Evolutionary conservation across 2,113 vertebrate species (phyloP), one percentile per base, ranked within the genome.

Genomic region (Xiphorhynchus elegans): DNA sequence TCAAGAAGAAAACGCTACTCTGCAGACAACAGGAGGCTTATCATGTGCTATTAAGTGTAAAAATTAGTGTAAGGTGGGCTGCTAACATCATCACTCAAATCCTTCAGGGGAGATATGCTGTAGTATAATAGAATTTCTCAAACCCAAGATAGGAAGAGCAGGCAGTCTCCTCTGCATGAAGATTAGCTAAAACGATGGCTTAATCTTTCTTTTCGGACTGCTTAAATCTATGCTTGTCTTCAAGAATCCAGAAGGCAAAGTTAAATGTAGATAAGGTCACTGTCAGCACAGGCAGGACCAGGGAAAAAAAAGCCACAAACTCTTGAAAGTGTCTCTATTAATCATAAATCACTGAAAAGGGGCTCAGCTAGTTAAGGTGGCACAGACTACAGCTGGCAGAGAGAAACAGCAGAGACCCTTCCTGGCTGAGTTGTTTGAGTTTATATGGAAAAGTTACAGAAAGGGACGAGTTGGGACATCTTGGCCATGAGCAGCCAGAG

Each of bases 51-150:
- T 37, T 70, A 86, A 70, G 49, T 81, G 44, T 53, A 79, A 89
- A 94, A 94, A 78, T 86, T 52, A 89, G 64, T 50, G 73, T 81
- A 82, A 91, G 69, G 56, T 81, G 74, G 84, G 60, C 53, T 84
- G 64, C 80, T 91, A 97, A 84, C 80, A 95, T 78, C 60, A 91
- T 75, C 69, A 64, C 49, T 91, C 64, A 95, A 94, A 91, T 84
- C 69, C 49, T 37, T 78, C 80, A 73, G 82, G 8, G 2, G 37
- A 95, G 77, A 69, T 49, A 78, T 1, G 21, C 64, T 92, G 64
- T 19, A 60, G 49, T 33, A 28, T 39, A 91, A 87, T 15, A 78
- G 81, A 84, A 76, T 89, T 87, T 87, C 89, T 82, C 89, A 68
- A 62, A 59, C 15, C 11, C 39, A 53, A 89, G 60, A 79, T 4